Evolutionary conservation across 1,140 invertebrate species (phyloP), one percentile per base, ranked within the genome.

Genomic region (Oryzaephilus surinamensis): DNA sequence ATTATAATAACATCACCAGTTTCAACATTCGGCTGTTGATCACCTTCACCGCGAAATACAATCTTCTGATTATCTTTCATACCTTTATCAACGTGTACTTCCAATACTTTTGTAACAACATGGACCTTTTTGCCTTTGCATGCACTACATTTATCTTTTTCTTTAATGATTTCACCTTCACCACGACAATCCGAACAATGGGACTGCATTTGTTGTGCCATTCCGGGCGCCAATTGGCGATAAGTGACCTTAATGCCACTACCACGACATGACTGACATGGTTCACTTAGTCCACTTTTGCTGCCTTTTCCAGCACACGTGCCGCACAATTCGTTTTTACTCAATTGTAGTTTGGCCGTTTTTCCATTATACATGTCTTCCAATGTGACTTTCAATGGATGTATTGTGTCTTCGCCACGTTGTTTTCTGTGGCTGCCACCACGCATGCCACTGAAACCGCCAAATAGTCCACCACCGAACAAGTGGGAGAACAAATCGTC

Each of bases 361-460:
- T 82, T 79, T 2, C 92, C 93, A 65, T 88, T 84, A 57, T 95
- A 97, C 51, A 97, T 66, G 56, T 95, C 89, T 64, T 95, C 89
- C 38, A 97, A 65, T 3, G 85, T 72, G 2, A 97, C 86, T 60
- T 79, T 77, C 21, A 77, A 58, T 6, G 77, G 73, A 62, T 84
- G 79, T 37, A 80, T 65, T 8, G 78, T 81, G 54, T 83, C 78
- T 57, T 82, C 77, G 23, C 77, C 77, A n/a, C n/a, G n/a, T n/a
- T n/a, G n/a, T n/a, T 44, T 66, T 55, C 6, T 73, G 64, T 34
- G 71, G 58, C 21, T 65, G 51, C 54, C 58, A 38, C 67, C 66
- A 12, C 65, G 65, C 36, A 61, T 56, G 0, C 57, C 60, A 44
- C 67, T 67, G 35, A 71, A 74, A 65, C 71, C 71, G 4, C 74